Base-by-base conservation (phyloP, 2,888 invertebrate genomes). In the Odontothrips loti region DNA sequence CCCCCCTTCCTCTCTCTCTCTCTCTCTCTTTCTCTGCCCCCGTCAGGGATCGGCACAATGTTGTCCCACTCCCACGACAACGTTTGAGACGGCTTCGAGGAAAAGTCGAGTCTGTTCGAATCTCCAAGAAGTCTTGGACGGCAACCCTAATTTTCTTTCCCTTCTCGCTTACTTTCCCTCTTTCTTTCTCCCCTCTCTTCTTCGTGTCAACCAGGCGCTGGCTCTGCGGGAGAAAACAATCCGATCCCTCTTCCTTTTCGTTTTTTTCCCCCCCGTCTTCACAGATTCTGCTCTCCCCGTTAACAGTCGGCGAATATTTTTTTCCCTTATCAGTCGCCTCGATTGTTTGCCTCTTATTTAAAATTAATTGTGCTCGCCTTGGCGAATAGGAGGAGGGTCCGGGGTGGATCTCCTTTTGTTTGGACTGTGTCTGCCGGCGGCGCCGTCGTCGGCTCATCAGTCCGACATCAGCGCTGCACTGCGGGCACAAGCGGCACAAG, bases 341-440 rank as follows among this genome's bases (percentile, higher is more conserved):
- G 68, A 75, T 75, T 75, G 68, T 75, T 75, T 27, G 23, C 68
- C 23, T 75, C 68, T 75, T 75, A 75, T 75, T 75, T 75, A 27
- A 75, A 75, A 75, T 75, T 75, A 75, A 75, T 75, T 75, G 68
- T 75, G 68, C 68, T 23, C 68, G 68, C 68, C 68, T 27, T 75
- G 68, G 68, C 27, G 68, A 27, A 9, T 23, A 27, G 68, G 8
- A 27, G 17, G 58, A 58, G 58, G 58, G 58, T 17, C 58, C 58
- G 58, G 58, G 4, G 58, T 17, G 34, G 68, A 75, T 75, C 68
- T 75, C 9, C 68, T 75, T 75, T 75, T 75, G 68, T 75, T 75
- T 75, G 58, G 58, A 17, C 58, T 43, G 27, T 27, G 68, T 75
- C 68, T 75, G 68, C 23, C 68, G 23, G 51, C 51, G 17, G 51